phyloP scores from a whole-genome alignment of 2,113 vertebrate species.

The Pimephales promelas region DNA sequence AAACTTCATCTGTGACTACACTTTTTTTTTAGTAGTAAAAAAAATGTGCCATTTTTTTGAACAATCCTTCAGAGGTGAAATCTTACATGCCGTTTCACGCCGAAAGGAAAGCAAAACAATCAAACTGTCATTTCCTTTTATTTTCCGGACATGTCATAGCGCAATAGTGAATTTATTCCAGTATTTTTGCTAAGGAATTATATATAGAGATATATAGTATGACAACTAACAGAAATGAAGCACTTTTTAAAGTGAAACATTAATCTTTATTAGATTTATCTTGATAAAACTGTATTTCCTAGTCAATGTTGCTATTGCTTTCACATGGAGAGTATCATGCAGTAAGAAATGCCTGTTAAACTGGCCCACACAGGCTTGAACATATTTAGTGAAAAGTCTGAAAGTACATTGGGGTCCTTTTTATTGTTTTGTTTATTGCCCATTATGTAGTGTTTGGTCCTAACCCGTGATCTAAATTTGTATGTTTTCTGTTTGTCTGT shows the following conservation, averaged over 20 bases:
- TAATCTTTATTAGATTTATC: conserved; percentile 67
- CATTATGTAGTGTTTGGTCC: not conserved
- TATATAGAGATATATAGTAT: conserved; percentile 74
- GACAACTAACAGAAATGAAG: conserved; percentile 77
- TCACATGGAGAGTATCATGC: conserved; percentile 25
- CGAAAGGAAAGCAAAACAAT: conserved; percentile 69
- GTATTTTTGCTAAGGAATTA: conserved; percentile 75
- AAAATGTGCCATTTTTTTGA: conserved; percentile 74
- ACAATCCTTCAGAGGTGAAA: conserved; percentile 65
- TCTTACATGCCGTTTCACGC: conserved; percentile 66
- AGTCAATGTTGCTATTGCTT: conserved; percentile 30
- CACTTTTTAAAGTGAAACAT: conserved; percentile 77
- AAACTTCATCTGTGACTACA: conserved; percentile 77
- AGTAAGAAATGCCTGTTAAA: conserved; percentile 28
- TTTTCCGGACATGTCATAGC: conserved; percentile 68
- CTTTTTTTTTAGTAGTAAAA: conserved; percentile 68
- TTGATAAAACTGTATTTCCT: conserved; percentile 55
- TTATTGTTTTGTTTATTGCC: not conserved
- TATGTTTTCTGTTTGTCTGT: not conserved
- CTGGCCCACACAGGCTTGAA: conserved; percentile 20
- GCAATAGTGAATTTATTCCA: conserved; percentile 74
- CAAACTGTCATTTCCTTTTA: conserved; percentile 56
- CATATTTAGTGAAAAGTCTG: conserved; percentile 23
- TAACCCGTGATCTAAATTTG: not conserved
- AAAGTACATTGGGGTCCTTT: conserved; percentile 7